Evolutionary conservation across 2,888 invertebrate species (phyloP).

Genomic region (Dasypogon diadema): DNA sequence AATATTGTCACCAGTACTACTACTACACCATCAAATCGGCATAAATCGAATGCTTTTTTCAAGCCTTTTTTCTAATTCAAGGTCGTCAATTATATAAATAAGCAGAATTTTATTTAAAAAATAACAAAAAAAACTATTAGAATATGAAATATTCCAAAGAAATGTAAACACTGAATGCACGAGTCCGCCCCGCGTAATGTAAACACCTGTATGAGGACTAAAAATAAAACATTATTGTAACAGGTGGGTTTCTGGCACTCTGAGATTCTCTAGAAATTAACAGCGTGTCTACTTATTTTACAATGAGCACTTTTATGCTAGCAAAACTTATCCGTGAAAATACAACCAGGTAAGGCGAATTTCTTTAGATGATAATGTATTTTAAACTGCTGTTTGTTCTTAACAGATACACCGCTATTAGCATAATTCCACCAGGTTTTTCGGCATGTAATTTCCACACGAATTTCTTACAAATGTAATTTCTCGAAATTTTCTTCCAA

Average conservation of each 20-base stretch:
- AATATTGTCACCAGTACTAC: conserved; percentile 40
- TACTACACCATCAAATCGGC: conserved; percentile 21
- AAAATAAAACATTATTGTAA: conserved; percentile 52
- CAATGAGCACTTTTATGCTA: conserved; percentile 15
- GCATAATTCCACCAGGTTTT: not conserved
- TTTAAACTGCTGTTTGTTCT: not conserved
- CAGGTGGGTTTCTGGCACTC: conserved; percentile 52
- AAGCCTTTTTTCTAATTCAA: not conserved
- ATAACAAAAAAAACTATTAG: not conserved
- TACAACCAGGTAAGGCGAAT: not conserved
- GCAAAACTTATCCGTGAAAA: conserved; percentile 3
- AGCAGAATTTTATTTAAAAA: conserved; percentile 19
- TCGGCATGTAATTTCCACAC: not conserved
- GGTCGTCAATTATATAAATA: conserved; percentile 36
- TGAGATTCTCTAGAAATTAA: conserved; percentile 31
- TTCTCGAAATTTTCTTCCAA: not conserved
- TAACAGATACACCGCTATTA: not conserved
- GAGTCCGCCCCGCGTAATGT: conserved; percentile 31
- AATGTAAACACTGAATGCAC: not conserved
- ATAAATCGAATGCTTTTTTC: conserved; percentile 8
- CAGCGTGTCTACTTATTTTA: conserved; percentile 34
- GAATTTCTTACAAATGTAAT: too few relatives aligned
- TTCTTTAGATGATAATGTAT: not conserved
- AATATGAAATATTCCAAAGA: not conserved
- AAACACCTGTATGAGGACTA: conserved; percentile 48